These are phyloP conservation scores for Ellobius talpinus DNA, from an alignment of 2,113 vertebrate genomes.

Conservation along the genomic window DNA sequence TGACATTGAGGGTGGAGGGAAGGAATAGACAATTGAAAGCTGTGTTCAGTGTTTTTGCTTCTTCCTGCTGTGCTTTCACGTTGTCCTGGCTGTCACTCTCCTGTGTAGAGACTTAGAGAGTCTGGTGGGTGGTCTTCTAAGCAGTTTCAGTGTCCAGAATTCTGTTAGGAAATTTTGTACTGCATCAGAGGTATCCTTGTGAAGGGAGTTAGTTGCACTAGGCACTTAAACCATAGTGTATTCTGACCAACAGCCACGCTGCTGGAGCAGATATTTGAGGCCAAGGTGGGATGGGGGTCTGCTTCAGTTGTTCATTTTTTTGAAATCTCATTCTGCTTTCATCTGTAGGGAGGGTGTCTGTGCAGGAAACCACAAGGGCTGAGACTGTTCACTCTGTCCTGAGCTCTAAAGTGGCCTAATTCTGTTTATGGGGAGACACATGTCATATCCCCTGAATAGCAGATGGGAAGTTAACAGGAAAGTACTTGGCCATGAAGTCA, in stretches of 20 bases:
- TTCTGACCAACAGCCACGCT: neutral
- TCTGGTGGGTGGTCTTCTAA: neutral
- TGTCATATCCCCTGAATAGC: neutral
- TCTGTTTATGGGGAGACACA: neutral
- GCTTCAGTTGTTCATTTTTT: neutral
- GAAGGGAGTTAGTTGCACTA: neutral
- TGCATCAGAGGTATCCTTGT: neutral
- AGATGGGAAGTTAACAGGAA: neutral
- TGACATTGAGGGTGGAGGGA: neutral
- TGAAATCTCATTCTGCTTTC: accelerated
- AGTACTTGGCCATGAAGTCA: neutral
- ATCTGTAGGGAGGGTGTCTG: neutral
- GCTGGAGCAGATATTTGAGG: neutral
- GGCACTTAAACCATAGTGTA: neutral
- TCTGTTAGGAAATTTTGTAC: neutral
- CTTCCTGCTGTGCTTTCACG: neutral
- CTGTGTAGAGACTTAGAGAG: neutral
- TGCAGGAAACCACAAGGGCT: neutral
- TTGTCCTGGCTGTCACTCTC: neutral
- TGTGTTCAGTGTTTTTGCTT: neutral
- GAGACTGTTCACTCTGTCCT: neutral
- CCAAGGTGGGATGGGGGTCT: accelerated
- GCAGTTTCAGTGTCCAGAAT: neutral
- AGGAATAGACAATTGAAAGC: neutral
- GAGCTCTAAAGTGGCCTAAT: neutral